Evolutionary conservation across 2,113 vertebrate species (phyloP), one percentile per base, ranked within the genome.

Genomic region (Cardinalis cardinalis): DNA sequence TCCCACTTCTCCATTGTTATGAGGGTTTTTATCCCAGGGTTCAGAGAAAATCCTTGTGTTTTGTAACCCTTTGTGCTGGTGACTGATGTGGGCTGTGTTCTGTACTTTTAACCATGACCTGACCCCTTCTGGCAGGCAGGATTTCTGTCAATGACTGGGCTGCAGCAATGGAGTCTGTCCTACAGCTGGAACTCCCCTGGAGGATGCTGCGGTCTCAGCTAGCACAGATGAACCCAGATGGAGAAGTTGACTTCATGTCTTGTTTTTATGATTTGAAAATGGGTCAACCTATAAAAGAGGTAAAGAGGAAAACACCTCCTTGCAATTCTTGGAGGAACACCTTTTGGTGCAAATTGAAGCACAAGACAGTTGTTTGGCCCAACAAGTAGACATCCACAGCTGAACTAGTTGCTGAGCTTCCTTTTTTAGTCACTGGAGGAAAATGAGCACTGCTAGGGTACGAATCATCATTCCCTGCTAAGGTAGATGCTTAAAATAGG

Each of bases 111-210:
- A 94, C 68, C 32, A 26, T 16, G 34, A 46, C 13, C 55, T 38
- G 69, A 52, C 87, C 58, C 46, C 68, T 92, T 75, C 95, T 40
- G 58, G 48, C 96, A 99, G 99, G 99, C 59, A 94, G 61, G 78
- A 96, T 99, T 89, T 97, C 98, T 21, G 63, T 97, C 91, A 96
- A 95, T 11, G 98, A 99, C 34, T 99, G 99, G 99, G 98, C 98
- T 75, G 97, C 95, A 89, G 98, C 96, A 1, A 95, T 99, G 95
- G 98, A 99, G 86, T 97, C 97, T 10, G 95, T 98, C 20, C 97
- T 99, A 56, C 98, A 97, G 26, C 96, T 99, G 92, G 97, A 98
- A 14, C 97, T 99, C 70, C 99, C 99, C 19, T 99, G 99, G 99
- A 98, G 99, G 96, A 98, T 98, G 1, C 97, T 99, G 63, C 97